A percentile compares a stretch with the other conserved stretches of the same genome.
Evolutionary conservation across 2,797 vertebrate genomes (phyloP).

Genomic region (Gymnopithys bicolor): DNA sequence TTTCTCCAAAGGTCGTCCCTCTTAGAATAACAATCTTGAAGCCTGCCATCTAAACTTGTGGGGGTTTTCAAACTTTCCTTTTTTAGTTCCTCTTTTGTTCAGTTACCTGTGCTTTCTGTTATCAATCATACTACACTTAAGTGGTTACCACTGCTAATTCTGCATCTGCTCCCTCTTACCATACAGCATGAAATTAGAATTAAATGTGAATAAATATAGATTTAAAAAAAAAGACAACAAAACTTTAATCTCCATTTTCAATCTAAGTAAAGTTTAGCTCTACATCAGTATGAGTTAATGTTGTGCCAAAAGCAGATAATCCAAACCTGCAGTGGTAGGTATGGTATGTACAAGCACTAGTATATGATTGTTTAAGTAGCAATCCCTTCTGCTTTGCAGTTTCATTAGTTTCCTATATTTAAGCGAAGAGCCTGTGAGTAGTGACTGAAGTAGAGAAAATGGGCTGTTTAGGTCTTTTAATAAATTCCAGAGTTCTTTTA

Average conservation of each 20-base stretch:
- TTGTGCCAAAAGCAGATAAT: neutral
- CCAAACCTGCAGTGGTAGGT: neutral
- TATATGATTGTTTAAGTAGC: neutral
- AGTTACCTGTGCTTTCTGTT: neutral
- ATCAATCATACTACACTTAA: neutral
- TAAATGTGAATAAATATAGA: neutral
- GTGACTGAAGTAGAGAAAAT: constrained; percentile 32
- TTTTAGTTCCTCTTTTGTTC: neutral
- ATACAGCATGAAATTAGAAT: neutral
- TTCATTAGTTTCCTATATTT: constrained; percentile 34
- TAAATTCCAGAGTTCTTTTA: constrained; percentile 3
- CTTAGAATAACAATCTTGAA: neutral
- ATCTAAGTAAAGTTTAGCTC: neutral
- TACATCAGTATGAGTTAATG: neutral
- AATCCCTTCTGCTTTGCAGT: neutral
- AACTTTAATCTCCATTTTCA: neutral
- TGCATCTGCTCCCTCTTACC: neutral
- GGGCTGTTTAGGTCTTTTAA: neutral
- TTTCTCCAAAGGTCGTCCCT: neutral
- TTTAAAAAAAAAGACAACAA: neutral
- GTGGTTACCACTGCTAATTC: neutral
- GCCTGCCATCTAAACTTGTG: neutral
- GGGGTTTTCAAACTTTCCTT: fast-evolving
- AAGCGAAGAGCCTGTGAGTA: constrained; percentile 19
- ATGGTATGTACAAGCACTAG: neutral